These are phyloP conservation scores for Gobiocypris rarus DNA, from an alignment of 2,113 vertebrate genomes.

Conservation along the genomic window DNA sequence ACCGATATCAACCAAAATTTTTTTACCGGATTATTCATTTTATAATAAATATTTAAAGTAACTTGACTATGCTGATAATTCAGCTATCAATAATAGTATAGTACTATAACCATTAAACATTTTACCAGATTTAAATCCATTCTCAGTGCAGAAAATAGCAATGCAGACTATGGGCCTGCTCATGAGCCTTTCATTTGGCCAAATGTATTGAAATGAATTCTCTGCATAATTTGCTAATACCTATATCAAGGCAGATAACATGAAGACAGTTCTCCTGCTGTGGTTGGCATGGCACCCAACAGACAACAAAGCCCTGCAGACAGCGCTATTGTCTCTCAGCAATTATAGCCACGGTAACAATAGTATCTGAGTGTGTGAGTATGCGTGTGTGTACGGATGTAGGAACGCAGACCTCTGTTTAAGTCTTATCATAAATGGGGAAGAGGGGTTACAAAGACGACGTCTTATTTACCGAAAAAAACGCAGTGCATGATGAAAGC, in stretches of 20 bases:
- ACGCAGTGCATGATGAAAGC: constrained; percentile 29
- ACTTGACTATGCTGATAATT: not conserved
- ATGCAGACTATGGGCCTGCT: not conserved
- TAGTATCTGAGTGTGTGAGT: constrained; percentile 34
- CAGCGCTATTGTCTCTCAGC: constrained; percentile 26
- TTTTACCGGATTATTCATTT: not conserved
- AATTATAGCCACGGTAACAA: constrained; percentile 38
- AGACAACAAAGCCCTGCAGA: constrained; percentile 33
- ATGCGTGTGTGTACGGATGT: constrained; percentile 10
- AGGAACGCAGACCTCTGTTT: constrained; percentile 43
- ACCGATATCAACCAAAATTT: too few relatives aligned
- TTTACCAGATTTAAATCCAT: constrained; percentile 10
- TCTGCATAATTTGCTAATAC: constrained; percentile 42
- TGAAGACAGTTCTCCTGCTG: constrained; percentile 42
- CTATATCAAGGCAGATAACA: constrained; percentile 43
- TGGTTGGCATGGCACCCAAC: constrained; percentile 16
- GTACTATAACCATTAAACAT: not conserved
- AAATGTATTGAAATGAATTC: constrained; percentile 24
- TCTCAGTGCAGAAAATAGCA: not conserved
- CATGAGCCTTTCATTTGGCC: constrained; percentile 17
- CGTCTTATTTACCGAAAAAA: constrained; percentile 45
- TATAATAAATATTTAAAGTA: not conserved
- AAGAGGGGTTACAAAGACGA: constrained; percentile 44
- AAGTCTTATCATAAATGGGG: constrained; percentile 41
- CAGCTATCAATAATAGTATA: not conserved